Evolutionary conservation across 2,797 vertebrate genomes (phyloP).

Genomic region (Xenops minutus): DNA sequence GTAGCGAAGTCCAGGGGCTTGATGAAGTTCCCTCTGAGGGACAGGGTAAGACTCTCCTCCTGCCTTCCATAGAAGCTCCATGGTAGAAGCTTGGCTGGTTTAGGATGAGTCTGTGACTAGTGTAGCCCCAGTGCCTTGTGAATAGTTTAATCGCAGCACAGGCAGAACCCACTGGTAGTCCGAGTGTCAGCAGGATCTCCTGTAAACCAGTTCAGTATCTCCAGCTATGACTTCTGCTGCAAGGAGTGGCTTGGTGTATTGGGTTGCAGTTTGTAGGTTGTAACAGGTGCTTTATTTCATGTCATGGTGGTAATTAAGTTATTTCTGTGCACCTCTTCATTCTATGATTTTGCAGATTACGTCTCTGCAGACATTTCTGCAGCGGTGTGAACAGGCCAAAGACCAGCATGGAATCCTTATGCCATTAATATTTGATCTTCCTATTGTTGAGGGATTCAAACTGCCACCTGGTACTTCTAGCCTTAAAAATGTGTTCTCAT

Average conservation of each 20-base stretch:
- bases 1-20: background rate
- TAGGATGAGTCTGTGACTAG: background rate
- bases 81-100: background rate
- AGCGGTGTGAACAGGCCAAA: background rate
- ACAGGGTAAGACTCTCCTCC: conserved; percentile 13
- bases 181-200: background rate
- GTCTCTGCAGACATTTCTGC: background rate
- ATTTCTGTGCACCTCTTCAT: background rate
- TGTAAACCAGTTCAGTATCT: background rate
- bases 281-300: background rate
- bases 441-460: background rate
- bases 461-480: background rate
- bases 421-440: background rate
- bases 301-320: background rate
- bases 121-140: background rate
- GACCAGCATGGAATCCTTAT: background rate
- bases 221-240: background rate
- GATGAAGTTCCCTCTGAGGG: background rate
- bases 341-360: background rate
- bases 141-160: background rate
- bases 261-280: conserved; percentile 18
- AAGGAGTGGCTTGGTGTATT: conserved; percentile 12
- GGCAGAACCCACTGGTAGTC: background rate
- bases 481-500: background rate
- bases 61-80: background rate